Base-by-base conservation (phyloP, 30 jellyfish, hydroid and myxozoan species). In the Cassiopea xamachana region DNA sequence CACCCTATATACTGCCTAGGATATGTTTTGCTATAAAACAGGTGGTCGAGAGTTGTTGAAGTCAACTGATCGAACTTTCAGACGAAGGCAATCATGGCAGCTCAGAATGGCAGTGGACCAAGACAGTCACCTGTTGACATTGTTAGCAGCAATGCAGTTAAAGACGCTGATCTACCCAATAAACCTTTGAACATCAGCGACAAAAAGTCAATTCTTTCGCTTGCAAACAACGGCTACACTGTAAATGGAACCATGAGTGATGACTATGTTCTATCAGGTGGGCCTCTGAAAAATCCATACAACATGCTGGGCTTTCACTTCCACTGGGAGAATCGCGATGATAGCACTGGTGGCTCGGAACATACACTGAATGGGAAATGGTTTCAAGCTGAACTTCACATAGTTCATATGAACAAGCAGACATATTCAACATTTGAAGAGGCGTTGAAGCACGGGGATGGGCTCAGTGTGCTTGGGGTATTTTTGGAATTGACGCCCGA, bases 401-500 rank as follows among this genome's bases (percentile, higher is more conserved):
- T 92, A 13, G 99, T 96, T 3, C 99, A 96, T 59, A 85, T 97
- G 88, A 92, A 96, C 80, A 80, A 47, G 55, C 74, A 19, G 44
- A 74, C 79, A 73, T 96, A 92, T 60, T 49, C 69, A 19, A 82
- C 97, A 14, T 85, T 92, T 15, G 81, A 48, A 5, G 94, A 92
- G 4, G 99, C 99, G 9, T 59, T 92, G 48, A 47, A 46, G 19
- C 69, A 76, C 60, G 68, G 55, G 17, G 93, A 91, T 81, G 99
- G 99, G 19, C 94, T 96, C 43, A 88, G 98, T 75, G 99, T 96
- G 5, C 91, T 96, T 47, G 99, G 99, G 13, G 93, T 92, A 46
- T 91, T 96, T 76, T 67, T 96, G 62, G 92, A 96, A 69, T 70
- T 94, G 51, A 73, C 87, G n/a, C 60, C 91, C 13, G 90, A 46